phyloP scores from a whole-genome alignment of 2,113 vertebrate species.

The Alethe castanea region DNA sequence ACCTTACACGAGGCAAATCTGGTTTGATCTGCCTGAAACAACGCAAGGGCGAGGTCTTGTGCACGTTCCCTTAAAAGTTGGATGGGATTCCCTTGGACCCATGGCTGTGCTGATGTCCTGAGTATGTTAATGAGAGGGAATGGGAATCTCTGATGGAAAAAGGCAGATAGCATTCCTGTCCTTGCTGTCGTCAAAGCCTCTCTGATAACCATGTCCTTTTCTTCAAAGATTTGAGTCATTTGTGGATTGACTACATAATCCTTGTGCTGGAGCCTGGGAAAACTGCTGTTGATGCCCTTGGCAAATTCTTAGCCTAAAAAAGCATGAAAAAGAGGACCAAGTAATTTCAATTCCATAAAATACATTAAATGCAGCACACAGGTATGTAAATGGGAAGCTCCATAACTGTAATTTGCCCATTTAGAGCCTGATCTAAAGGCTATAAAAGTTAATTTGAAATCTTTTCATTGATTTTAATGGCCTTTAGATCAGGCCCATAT shows the following conservation, averaged over 20 bases:
- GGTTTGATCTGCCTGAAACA: neutral
- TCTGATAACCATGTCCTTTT: conserved; percentile 37
- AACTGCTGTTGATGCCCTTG: conserved; percentile 60
- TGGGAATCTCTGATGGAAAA: neutral
- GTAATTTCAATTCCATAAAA: conserved; percentile 65
- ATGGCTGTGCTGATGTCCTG: neutral
- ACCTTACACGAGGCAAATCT: neutral
- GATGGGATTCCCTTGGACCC: neutral
- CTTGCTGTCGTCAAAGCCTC: conserved; percentile 21
- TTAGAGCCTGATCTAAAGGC: conserved; percentile 60
- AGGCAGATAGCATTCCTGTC: neutral
- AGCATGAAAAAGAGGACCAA: conserved; percentile 51
- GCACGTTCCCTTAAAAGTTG: neutral
- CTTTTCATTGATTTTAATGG: conserved; percentile 66
- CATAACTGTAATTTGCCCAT: conserved; percentile 56
- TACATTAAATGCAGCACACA: conserved; percentile 45
- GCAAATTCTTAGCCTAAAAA: conserved; percentile 59
- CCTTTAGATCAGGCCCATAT: neutral
- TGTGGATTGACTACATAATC: conserved; percentile 51
- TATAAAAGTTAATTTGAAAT: conserved; percentile 61
- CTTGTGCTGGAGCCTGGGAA: conserved; percentile 37
- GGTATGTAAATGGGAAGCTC: conserved; percentile 61
- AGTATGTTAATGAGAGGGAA: neutral
- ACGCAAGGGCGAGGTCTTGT: neutral
- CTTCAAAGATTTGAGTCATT: conserved; percentile 31